Evolutionary conservation across 1,140 invertebrate genomes (phyloP).

Genomic region (Drosophila baimaii): DNA sequence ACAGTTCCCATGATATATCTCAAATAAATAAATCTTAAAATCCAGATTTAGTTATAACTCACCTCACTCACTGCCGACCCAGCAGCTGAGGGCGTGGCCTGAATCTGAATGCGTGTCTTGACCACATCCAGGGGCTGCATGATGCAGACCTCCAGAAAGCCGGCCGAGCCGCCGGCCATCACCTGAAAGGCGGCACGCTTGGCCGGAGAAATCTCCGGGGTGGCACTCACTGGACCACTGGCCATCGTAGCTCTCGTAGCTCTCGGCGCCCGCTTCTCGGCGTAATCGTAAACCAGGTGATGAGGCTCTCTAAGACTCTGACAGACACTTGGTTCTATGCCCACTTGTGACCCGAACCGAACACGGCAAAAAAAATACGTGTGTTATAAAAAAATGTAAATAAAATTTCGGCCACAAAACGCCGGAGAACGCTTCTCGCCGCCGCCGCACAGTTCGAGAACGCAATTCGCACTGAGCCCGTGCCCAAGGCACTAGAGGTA

Average conservation of each 20-base stretch:
- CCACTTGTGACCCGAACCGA: too few relatives aligned
- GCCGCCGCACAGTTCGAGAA: conserved; percentile 60
- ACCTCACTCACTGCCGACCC: conserved; percentile 36
- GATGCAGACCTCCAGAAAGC: conserved; percentile 96
- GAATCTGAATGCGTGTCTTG: conserved; percentile 94
- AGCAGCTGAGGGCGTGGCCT: conserved; percentile 84
- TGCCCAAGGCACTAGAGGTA: too few relatives aligned
- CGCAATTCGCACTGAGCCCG: conserved; percentile 71
- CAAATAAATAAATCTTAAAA: too few relatives aligned
- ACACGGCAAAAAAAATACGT: background rate
- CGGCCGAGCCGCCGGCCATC: conserved; percentile 94
- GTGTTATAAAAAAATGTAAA: conserved; percentile 23
- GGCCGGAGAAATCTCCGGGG: conserved; percentile 68
- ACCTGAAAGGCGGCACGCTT: conserved; percentile 93
- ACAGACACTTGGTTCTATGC: background rate
- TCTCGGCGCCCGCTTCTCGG: background rate
- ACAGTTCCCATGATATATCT: too few relatives aligned
- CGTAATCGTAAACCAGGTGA: background rate
- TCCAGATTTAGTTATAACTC: conserved; percentile 15
- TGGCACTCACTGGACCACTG: background rate
- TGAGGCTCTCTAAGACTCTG: background rate
- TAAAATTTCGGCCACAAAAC: conserved; percentile 2
- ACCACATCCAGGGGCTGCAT: conserved; percentile 98
- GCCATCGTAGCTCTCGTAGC: conserved; percentile 7
- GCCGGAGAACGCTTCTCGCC: conserved; percentile 34